Base-by-base conservation (phyloP, 2,797 vertebrate genomes). In the Dendrocincla tyrannina region DNA sequence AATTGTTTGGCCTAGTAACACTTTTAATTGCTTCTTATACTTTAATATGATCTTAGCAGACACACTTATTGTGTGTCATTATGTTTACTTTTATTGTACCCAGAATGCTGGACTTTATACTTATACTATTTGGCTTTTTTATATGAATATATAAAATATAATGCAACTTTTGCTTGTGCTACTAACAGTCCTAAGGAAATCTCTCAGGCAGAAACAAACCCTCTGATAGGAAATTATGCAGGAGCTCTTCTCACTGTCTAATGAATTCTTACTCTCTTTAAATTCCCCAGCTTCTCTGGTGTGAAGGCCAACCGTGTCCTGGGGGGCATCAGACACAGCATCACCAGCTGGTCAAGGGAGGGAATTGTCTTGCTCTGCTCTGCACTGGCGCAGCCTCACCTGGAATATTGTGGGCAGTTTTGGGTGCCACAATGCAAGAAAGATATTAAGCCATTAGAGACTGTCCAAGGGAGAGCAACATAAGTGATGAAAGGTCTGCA, bases 311-410 rank as follows among this genome's bases (percentile, higher is more conserved):
- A 1, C 4, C 1, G 0, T 44, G 11, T 44, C n/a, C n/a, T 24
- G 23, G 7, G 15, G 8, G 0, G 7, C 7, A 44, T 25, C 52
- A 73, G 67, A n/a, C 17, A 50, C 28, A 24, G 28, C 50, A 79
- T n/a, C 1, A 0, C 22, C 50, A 50, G 18, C 10, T 0, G 0
- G 12, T 15, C 15, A 13, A 50, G 12, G 23, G 4, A 42, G 8
- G 5, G 18, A 23, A 37, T 44, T 80, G 16, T 44, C 13, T 18
- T 0, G 0, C 42, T 56, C 22, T 56, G 17, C 33, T 55, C 25
- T 42, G 25, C 2, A 0, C 17, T 64, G 22, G 17, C 10, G 4
- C 0, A 0, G 32, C 32, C 30, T 44, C 27, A 37, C 6, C 35
- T 24, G 0, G 0, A 49, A 24, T 11, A 6, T 9, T 50, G 42